Evolutionary conservation across 2,797 vertebrate species (phyloP), one percentile per base, ranked within the genome.

Genomic region (Cygnus olor): DNA sequence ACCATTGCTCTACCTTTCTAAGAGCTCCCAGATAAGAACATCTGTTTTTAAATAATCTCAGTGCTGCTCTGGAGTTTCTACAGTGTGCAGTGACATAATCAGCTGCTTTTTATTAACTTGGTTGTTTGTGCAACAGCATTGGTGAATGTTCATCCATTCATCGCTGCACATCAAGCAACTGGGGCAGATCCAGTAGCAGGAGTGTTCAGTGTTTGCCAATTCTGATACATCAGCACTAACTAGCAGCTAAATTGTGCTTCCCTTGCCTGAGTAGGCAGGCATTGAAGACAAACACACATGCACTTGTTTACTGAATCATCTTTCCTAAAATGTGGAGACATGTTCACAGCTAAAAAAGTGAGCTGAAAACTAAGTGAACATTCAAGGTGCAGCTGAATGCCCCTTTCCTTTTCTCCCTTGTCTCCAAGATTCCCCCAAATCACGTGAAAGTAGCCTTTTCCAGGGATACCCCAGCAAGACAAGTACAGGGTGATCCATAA

Each of bases 41-140:
- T 95, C 89, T 94, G 93, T 22, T 96, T 96, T 84, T 73, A 89
- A 89, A 95, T 74, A 85, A 87, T 96, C 56, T 94, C 74, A 71
- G 70, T 16, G 56, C 44, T 80, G 63, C 68, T 93, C 42, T 71
- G 40, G 88, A 94, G 88, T 95, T 85, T 90, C 71, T 81, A 68
- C 53, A 87, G 80, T 20, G 63, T 60, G 84, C 51, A 93, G 14
- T 30, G 68, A 94, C 86, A 90, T 57, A 92, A 93, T 96, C 93
- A 89, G 95, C 88, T 94, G 93, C 47, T 92, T 95, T 94, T 94
- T 95, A 96, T 95, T 94, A 94, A 85, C 86, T 78, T 91, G 84
- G 51, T 95, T 96, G 88, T 92, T 96, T 96, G 89, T 85, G 95
- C 93, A 94, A 85, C 69, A 94, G 77, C 66, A 72, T 10, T 78